Conservation (phyloP, 2,797 vertebrate genomes). For the Acanthopagrus latus region DNA sequence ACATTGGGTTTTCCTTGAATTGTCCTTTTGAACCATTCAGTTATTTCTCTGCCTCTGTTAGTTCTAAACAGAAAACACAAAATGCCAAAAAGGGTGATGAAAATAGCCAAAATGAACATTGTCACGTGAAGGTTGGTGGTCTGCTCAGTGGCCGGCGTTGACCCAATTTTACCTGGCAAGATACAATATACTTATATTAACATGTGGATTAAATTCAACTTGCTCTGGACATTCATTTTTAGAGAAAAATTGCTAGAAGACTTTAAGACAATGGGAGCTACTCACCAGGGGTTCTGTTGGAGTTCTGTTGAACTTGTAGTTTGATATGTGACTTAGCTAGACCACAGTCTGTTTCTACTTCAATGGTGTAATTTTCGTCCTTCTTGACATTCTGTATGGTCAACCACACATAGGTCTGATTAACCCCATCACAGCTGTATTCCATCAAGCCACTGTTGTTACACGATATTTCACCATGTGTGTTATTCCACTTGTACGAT, state of each 20-base stretch:
- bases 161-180: accelerated
- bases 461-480: accelerated
- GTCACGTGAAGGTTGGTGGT: accelerated
- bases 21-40: background rate
- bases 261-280: background rate
- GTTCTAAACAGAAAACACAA: background rate
- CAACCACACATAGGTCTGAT: accelerated
- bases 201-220: background rate
- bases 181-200: background rate
- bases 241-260: background rate
- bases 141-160: accelerated
- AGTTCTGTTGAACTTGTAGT: accelerated
- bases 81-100: accelerated
- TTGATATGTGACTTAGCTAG: accelerated
- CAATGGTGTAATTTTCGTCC: accelerated
- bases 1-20: background rate
- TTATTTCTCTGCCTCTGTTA: background rate
- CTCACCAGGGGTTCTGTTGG: background rate
- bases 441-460: accelerated
- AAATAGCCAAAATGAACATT: accelerated
- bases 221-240: background rate
- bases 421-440: accelerated
- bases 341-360: accelerated
- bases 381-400: accelerated
- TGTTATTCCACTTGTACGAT: accelerated